phyloP scores from a whole-genome alignment of 2,888 invertebrate genomes.

The Drosophila melanosoma region DNA sequence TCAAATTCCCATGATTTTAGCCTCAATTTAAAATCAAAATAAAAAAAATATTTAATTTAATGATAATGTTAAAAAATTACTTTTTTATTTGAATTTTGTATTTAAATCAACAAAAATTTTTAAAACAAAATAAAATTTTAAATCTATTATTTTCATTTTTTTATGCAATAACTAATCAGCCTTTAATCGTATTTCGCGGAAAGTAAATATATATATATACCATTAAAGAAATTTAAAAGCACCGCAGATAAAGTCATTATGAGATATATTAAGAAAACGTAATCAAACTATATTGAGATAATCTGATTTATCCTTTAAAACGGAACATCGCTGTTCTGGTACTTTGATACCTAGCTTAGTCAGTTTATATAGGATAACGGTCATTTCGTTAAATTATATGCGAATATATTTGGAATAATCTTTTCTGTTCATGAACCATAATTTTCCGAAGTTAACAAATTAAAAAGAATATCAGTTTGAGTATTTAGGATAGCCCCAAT shows the following conservation, averaged over 20 bases:
- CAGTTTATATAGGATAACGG: neutral
- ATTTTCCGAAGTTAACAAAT: neutral
- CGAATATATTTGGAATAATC: neutral
- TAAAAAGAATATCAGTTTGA: constrained; percentile 45
- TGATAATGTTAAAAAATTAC: too few relatives aligned
- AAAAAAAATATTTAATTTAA: too few relatives aligned
- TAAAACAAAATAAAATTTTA: too few relatives aligned
- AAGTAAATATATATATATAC: neutral
- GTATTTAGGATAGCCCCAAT: constrained; percentile 45
- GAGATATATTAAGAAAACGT: neutral
- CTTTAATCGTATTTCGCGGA: too few relatives aligned
- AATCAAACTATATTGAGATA: neutral
- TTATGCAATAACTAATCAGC: too few relatives aligned
- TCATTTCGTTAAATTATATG: neutral
- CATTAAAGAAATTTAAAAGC: neutral
- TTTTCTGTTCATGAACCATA: neutral
- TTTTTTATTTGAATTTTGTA: too few relatives aligned
- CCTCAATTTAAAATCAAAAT: too few relatives aligned
- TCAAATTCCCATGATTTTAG: too few relatives aligned
- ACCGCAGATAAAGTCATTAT: neutral
- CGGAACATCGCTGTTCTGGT: neutral
- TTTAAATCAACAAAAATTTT: too few relatives aligned
- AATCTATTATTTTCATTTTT: too few relatives aligned
- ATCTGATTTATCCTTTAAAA: neutral
- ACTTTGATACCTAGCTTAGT: neutral